These are phyloP conservation scores for Lagorchestes hirsutus DNA, from an alignment of 2,797 vertebrate genomes.

Conservation along the genomic window DNA sequence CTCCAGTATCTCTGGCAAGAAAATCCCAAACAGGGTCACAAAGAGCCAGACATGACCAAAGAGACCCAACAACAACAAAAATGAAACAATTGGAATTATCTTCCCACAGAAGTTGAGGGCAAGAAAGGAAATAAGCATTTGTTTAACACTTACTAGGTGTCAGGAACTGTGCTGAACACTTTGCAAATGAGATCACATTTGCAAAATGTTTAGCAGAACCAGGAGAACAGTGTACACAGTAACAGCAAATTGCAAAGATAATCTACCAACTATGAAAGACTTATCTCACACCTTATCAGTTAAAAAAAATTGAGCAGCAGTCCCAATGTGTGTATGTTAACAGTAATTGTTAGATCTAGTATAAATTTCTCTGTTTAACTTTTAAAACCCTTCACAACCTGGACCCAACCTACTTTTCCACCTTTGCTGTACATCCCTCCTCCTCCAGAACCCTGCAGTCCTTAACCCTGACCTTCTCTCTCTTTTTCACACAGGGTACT, in stretches of 20 bases:
- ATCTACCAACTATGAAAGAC: not conserved
- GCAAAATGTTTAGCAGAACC: not conserved
- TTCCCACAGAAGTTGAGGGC: not conserved
- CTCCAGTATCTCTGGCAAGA: not conserved
- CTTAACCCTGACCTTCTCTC: not conserved
- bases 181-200: not conserved
- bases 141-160: not conserved
- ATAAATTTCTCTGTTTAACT: not conserved
- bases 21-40: not conserved
- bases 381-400: not conserved
- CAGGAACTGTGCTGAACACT: not conserved
- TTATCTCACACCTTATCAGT: not conserved
- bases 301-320: not conserved
- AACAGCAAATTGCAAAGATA: not conserved
- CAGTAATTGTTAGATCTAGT: not conserved
- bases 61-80: not conserved
- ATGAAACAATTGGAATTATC: not conserved
- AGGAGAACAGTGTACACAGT: not conserved
- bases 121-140: not conserved
- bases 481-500: not conserved
- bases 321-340: not conserved
- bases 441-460: not conserved
- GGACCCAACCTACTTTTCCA: not conserved
- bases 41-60: not conserved
- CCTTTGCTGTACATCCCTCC: not conserved